Evolutionary conservation across 1,140 invertebrate species (phyloP).

Genomic region (Brachionus sp.): DNA sequence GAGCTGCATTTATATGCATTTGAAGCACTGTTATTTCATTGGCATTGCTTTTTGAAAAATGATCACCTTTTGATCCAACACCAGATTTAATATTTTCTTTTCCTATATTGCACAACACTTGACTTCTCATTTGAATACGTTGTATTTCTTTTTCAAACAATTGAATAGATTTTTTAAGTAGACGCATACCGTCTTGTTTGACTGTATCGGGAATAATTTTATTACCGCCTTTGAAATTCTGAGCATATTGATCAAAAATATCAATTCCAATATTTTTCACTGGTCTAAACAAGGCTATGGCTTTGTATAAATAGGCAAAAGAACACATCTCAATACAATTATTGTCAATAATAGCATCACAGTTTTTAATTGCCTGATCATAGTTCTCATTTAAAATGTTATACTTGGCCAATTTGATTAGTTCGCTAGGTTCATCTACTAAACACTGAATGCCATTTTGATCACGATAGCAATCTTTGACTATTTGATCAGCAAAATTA

Average conservation of each 20-base stretch:
- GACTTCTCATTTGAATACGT: conserved; percentile 4
- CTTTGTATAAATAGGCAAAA: conserved; percentile 6
- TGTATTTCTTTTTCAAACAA: conserved; percentile 12
- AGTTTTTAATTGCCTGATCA: not conserved
- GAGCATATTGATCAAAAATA: not conserved
- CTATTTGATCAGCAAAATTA: not conserved
- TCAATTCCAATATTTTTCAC: not conserved
- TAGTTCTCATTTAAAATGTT: not conserved
- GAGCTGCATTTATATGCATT: not conserved
- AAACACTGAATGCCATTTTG: not conserved
- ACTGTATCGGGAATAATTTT: not conserved
- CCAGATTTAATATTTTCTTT: conserved; percentile 7
- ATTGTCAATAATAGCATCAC: conserved; percentile 12
- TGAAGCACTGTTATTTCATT: conserved; percentile 19
- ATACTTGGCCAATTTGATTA: not conserved
- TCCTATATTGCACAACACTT: not conserved
- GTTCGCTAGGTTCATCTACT: conserved; percentile 6
- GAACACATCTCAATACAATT: not conserved
- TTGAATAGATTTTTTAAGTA: not conserved
- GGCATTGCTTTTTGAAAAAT: conserved; percentile 21
- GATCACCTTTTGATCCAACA: not conserved
- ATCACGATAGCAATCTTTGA: not conserved
- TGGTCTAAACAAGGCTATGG: not conserved
- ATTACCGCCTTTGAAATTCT: not conserved
- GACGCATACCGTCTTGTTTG: not conserved